Conservation (phyloP, 2,113 vertebrate genomes). For the Chloebia gouldiae region DNA sequence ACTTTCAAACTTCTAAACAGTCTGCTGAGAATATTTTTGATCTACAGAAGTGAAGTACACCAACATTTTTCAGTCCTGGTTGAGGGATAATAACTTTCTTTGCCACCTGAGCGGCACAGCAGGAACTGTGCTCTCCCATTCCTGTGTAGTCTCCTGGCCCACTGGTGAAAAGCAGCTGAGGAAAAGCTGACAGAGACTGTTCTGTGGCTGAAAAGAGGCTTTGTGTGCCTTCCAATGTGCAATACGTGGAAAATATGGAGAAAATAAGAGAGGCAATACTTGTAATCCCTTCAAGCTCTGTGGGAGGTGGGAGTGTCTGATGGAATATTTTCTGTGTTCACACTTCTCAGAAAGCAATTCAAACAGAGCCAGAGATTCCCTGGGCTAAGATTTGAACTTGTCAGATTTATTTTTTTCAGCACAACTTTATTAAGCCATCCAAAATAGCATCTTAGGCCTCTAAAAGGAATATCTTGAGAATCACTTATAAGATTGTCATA, state of each 20-base stretch:
- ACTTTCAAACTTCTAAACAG: neutral
- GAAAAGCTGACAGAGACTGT: neutral
- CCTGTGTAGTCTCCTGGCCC: neutral
- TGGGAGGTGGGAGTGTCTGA: fast-evolving
- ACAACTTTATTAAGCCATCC: neutral
- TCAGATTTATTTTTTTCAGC: neutral
- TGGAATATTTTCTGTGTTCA: fast-evolving
- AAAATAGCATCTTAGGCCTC: neutral
- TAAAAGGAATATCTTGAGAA: neutral
- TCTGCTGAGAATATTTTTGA: neutral
- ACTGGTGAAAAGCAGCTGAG: neutral
- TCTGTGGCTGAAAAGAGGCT: neutral
- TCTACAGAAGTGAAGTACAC: neutral
- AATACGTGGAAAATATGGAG: neutral
- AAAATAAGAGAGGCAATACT: neutral
- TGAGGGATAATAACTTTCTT: neutral
- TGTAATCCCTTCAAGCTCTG: fast-evolving
- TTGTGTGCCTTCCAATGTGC: neutral
- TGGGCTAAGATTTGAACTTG: neutral
- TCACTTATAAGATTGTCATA: neutral
- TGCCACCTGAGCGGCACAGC: neutral
- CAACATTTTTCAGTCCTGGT: neutral
- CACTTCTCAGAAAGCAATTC: neutral
- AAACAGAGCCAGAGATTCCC: neutral
- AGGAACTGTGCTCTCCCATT: neutral